A percentile compares a stretch with the other conserved stretches of the same genome.
phyloP scores from a whole-genome alignment of 1,140 invertebrate species.

The Carcinoscorpius rotundicauda region DNA sequence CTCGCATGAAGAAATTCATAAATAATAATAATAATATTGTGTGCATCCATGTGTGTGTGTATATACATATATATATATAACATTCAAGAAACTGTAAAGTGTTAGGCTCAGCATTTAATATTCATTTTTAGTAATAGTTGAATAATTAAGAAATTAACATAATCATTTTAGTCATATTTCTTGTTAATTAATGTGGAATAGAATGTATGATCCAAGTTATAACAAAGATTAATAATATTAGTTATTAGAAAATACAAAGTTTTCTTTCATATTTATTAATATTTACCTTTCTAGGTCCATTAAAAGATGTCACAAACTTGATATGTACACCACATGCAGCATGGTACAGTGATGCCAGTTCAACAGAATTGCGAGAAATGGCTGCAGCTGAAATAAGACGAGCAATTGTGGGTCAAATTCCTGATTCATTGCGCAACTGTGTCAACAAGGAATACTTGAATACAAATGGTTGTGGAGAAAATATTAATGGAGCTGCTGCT shows the following conservation, averaged over 20 bases:
- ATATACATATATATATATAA: no score
- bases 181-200: no score
- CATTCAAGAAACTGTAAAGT: no score
- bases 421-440: constrained; percentile 91
- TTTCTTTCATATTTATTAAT: neutral
- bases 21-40: no score
- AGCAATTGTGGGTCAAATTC: constrained; percentile 93
- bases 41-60: no score
- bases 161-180: no score
- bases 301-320: constrained; percentile 95
- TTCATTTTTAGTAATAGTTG: no score
- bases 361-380: constrained; percentile 94
- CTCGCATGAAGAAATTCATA: no score
- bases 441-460: constrained; percentile 94
- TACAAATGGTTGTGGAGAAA: constrained; percentile 23
- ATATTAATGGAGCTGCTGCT: constrained; percentile 30
- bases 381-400: constrained; percentile 94
- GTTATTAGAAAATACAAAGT: neutral
- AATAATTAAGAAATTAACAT: no score
- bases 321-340: constrained; percentile 97
- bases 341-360: constrained; percentile 96
- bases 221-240: no score
- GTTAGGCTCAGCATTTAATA: no score
- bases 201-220: no score
- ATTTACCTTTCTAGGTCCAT: constrained; percentile 48